Evolutionary conservation across 1,140 invertebrate species (phyloP), one percentile per base, ranked within the genome.

Genomic region (Drosophila triauraria): DNA sequence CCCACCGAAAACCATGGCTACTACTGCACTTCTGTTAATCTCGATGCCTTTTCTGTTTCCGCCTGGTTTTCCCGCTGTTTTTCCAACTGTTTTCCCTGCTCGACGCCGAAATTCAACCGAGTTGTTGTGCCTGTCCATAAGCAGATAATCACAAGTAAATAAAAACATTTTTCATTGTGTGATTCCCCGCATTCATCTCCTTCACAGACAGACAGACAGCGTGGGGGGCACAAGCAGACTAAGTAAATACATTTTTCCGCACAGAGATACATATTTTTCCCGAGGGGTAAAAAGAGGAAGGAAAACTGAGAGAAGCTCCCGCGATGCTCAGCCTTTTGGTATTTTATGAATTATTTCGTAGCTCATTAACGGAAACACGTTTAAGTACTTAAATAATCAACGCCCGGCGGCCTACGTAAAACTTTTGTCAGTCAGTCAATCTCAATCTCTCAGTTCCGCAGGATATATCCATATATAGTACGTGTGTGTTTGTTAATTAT

Each of bases 91-190:
- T 67, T 56, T 42, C 9, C 27, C 30, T 2, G 20, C 23, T 42
- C 27, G 27, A 30, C 27, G 60, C 40, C 46, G 25, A 53, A 35
- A 54, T 35, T 3, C 35, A 43, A 42, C 57, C 48, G 43, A 48
- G 38, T 68, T 68, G 56, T 54, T 68, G 59, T 64, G 25, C 65
- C 30, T 40, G 38, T 63, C 50, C 74, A 74, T 70, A 70, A 75
- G 75, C 80, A 82, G 75, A 75, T 75, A 83, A 83, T 83, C 80
- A 78, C 79, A 82, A 68, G 80, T 79, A 83, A 83, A 83, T 83
- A 82, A 79, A 82, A 71, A 61, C 78, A 80, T 71, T 60, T 75
- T 61, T 38, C 64, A 71, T 80, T 75, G 78, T 80, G 47, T 17
- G 64, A 67, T 58, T 46, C 42, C 13, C 48, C 35, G 20, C 35